Base-by-base conservation (phyloP, 2,888 invertebrate genomes). In the Eilema sororculum region DNA sequence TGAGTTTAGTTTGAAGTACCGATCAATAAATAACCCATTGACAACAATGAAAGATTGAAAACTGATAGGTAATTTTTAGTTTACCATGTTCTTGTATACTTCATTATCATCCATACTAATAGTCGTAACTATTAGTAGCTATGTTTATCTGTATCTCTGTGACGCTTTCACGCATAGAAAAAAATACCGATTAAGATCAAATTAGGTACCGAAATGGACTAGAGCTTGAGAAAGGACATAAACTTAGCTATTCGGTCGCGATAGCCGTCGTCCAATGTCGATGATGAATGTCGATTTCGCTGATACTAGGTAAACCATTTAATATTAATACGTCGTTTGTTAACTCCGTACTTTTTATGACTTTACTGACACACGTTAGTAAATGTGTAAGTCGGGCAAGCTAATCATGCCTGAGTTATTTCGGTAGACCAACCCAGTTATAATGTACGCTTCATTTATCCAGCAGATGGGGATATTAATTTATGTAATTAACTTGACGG, bases 321-420 rank as follows among this genome's bases (percentile, higher is more conserved):
- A 41, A 41, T 16, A 16, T 41, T 16, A 41, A 2, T 9, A 30
- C 22, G 20, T 62, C 1, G 41, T 0, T 65, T 56, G 62, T 24
- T 33, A 30, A 57, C 30, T 67, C n/a, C 41, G 30, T n/a, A 67
- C 61, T 72, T 67, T 56, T 62, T 61, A 72, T 9, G 69, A 70
- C 68, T 70, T 74, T 75, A 79, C 76, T 78, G 69, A 78, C 76
- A 76, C 22, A 41, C 74, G 77, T 77, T 76, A 28, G 58, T 59
- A 41, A 59, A 58, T 37, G 37, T 5, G 77, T 75, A 76, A 62
- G 67, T 71, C 73, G 75, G 75, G 72, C 72, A 80, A 41, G 22
- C 30, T 65, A 86, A 89, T 87, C 87, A 87, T 87, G 86, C 80
- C 84, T 85, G 78, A 84, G 90, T 86, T 91, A 91, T 91, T 91